Base-by-base conservation (phyloP, 2,113 vertebrate genomes). In the Camelus dromedarius region DNA sequence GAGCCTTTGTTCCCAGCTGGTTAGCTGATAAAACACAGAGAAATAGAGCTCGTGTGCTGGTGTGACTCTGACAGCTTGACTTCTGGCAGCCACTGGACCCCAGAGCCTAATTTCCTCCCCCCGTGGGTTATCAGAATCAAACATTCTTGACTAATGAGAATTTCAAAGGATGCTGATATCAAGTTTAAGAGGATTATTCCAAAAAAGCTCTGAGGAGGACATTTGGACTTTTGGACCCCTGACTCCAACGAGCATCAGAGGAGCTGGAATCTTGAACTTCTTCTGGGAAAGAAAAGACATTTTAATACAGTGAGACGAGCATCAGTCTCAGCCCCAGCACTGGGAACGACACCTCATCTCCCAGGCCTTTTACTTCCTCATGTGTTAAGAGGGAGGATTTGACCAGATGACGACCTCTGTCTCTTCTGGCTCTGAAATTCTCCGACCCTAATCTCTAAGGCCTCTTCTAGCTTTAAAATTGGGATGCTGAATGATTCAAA, bases 71-170 rank as follows among this genome's bases (percentile, higher is more conserved):
- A 52, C 81, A 83, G 97, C 62, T 92, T 93, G 91, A 69, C 70
- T 90, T 60, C 93, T 81, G 77, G 91, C 84, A 93, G 93, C 93
- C 11, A 6, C 84, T 79, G 91, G 85, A 85, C 93, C 93, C 88
- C 32, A 54, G 54, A 96, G 89, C 35, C 48, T 76, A 88, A 94
- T 93, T 96, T 89, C 73, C 82, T 97, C 91, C 93, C 93, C 91
- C 24, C 4, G 19, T 83, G 93, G 72, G 85, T 96, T 97, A 97
- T 98, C 93, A 89, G 91, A 97, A 93, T 97, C 96, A 96, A 97
- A 95, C 67, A 93, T 56, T 93, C 95, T 96, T 73, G 14, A 80
- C 86, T 95, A 96, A 97, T 94, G 91, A 86, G 93, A 88, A 97
- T 97, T 97, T 96, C 97, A 96, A 96, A 95, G 81, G 38, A 85